Conservation (phyloP, 1,140 invertebrate genomes). For the Himalopsyche phryganea region DNA sequence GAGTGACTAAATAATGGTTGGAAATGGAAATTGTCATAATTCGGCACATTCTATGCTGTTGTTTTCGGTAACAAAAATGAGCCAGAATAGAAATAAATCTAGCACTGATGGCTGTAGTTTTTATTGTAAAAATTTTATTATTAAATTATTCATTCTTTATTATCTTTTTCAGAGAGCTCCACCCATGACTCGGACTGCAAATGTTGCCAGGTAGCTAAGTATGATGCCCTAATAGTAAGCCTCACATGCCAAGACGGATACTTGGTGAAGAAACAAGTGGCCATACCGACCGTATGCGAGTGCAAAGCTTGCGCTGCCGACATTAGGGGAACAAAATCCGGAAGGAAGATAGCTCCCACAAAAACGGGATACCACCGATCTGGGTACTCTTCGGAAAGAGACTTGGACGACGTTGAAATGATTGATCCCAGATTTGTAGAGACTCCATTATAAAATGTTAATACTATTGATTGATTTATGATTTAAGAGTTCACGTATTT, state of each 20-base stretch:
- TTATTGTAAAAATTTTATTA: too few relatives aligned
- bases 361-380: slow-evolving; percentile 22
- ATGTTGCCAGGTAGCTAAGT: slow-evolving; percentile 57
- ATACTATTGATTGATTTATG: too few relatives aligned
- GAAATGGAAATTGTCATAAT: too few relatives aligned
- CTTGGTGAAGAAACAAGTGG: slow-evolving; percentile 47
- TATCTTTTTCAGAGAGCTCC: slow-evolving; percentile 52
- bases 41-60: too few relatives aligned
- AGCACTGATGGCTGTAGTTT: too few relatives aligned
- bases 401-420: slow-evolving; percentile 26
- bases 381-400: slow-evolving; percentile 20
- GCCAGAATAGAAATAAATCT: too few relatives aligned
- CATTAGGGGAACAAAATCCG: slow-evolving; percentile 14
- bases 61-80: too few relatives aligned
- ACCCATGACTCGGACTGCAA: slow-evolving; percentile 54
- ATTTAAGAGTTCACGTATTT: too few relatives aligned
- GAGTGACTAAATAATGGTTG: too few relatives aligned
- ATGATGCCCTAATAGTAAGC: slow-evolving; percentile 43
- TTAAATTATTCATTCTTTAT: too few relatives aligned
- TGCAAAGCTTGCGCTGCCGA: slow-evolving; percentile 51
- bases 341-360: slow-evolving; percentile 14
- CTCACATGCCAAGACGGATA: slow-evolving; percentile 56
- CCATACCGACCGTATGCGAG: slow-evolving; percentile 51
- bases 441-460: background rate
- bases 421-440: background rate